These are phyloP conservation scores for Charadrius vociferus DNA, from an alignment of 2,113 vertebrate species.

Conservation along the genomic window DNA sequence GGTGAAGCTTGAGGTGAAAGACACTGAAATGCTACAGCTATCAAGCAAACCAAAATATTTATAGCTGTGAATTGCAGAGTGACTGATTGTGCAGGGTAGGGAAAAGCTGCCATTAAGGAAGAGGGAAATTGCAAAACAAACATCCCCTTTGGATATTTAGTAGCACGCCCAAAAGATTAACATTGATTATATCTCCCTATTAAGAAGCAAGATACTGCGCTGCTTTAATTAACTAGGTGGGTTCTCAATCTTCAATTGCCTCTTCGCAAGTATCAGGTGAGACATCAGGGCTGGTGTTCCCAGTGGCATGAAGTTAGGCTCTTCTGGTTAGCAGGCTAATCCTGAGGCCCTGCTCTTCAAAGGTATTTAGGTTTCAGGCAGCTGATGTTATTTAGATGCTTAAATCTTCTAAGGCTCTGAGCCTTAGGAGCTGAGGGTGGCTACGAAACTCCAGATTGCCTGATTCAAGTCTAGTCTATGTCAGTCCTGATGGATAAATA, in stretches of 20 bases:
- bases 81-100: background rate
- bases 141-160: conserved; percentile 45
- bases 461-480: background rate
- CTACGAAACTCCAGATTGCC: background rate
- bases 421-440: background rate
- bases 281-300: conserved; percentile 7
- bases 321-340: background rate
- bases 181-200: conserved; percentile 14
- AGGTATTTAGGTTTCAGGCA: background rate
- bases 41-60: conserved; percentile 30
- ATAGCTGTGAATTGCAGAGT: background rate
- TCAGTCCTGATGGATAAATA: background rate
- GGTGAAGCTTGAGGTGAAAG: background rate
- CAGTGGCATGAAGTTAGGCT: background rate
- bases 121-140: conserved; percentile 49
- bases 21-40: background rate
- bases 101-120: conserved; percentile 38
- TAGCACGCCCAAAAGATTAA: conserved; percentile 39
- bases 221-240: conserved; percentile 26
- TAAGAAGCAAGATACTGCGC: background rate
- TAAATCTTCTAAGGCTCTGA: background rate
- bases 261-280: conserved; percentile 20
- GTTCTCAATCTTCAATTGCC: background rate
- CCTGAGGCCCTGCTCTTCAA: conserved; percentile 24
- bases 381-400: background rate